Evolutionary conservation across 2,888 invertebrate genomes (phyloP), one percentile per base, ranked within the genome.

Genomic region (Buathra laborator): DNA sequence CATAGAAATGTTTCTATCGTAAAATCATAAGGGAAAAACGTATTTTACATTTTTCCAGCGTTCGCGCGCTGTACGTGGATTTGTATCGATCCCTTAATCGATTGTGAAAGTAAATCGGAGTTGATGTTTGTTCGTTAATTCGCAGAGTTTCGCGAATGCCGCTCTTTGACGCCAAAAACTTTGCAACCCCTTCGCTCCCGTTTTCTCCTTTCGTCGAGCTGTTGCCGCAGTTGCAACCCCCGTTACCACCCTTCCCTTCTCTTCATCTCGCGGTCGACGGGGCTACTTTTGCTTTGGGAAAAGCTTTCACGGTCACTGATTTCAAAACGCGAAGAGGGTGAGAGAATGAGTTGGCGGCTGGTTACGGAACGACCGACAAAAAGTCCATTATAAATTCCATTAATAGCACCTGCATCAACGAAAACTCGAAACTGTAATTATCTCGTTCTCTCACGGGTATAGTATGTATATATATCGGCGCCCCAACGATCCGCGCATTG

Each of bases 351-450:
- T 9, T 9, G 37, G 9, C 37, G 37, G 19, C 7, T 16, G 51
- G 46, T 16, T 7, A 1, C 5, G 7, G 6, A n/a, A 53, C 19
- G 24, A 14, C 29, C 56, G 43, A 86, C 86, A 91, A 89, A 32
- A 90, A 91, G 87, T 88, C 88, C 86, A 90, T 91, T 90, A 90
- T 88, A 90, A 90, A 92, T 91, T 91, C 90, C 89, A 91, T 92
- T 91, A 91, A 92, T 92, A 87, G 70, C 76, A 53, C 84, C 83
- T 87, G 88, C 89, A 88, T 89, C 90, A 86, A 87, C 53, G 84
- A 89, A 87, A 86, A 86, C 89, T 88, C 71, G 86, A 87, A 89
- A 90, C 89, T 92, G 91, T 90, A 91, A 90, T 92, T 90, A 90
- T 91, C 90, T 86, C 85, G 81, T 72, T 76, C 81, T 56, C 37